Evolutionary conservation across 2,888 invertebrate genomes (phyloP), one percentile per base, ranked within the genome.

Genomic region (Epinotia nisella): DNA sequence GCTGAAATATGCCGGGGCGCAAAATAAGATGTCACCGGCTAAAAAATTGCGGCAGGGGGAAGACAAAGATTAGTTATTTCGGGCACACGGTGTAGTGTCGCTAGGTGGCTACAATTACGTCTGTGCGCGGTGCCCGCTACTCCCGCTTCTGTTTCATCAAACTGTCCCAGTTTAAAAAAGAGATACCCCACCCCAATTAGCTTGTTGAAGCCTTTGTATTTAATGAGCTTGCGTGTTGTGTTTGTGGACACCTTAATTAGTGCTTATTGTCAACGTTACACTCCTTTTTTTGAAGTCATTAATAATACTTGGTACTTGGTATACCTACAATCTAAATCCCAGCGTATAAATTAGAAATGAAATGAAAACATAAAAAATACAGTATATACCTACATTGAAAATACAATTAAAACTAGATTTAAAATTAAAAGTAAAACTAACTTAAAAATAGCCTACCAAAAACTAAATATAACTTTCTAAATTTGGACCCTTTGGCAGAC

Each of bases 11-110:
- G 83, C 81, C 78, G 79, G 79, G 75, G 77, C 81, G 82, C 83
- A 83, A 88, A 88, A 89, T 88, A 87, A 87, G 87, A 84, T 88
- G 88, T 89, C 87, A 86, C 82, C 82, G 74, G 80, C 77, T 86
- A 87, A 89, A 88, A 88, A 87, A 87, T 87, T 83, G 83, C 80
- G 79, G 77, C 76, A 73, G 76, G 78, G 77, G 78, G 79, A 85
- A 82, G 86, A 72, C 67, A 83, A 83, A 85, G 84, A 87, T 87
- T 89, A 87, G 86, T 86, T 88, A 85, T 85, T 83, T 86, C 82
- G 81, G 77, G 82, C 80, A 80, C 82, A 81, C 49, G 49, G 80
- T 79, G 79, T 80, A 77, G 77, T 79, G 45, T 45, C 13, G 35
- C 35, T 13, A 15, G 15, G 60, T 79, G 75, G 79, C 76, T 82